Conservation (phyloP, 2,888 invertebrate species). For the Drosophila mulleri region DNA sequence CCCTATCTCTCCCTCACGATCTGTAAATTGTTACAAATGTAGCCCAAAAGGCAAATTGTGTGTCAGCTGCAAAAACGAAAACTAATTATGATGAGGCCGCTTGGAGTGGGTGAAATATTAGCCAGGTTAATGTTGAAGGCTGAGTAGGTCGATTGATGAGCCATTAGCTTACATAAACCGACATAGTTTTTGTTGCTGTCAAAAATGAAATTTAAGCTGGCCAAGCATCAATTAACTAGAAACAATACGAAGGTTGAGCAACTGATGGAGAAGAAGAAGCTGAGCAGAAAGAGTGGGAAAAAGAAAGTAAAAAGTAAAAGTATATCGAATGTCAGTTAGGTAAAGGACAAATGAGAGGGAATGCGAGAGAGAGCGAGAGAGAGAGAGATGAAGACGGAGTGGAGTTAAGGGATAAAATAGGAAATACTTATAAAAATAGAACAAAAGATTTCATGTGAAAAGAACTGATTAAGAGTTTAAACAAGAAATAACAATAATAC, state of each 20-base stretch:
- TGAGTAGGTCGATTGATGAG: slow-evolving; percentile 12
- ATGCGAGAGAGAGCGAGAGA: neutral
- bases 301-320: neutral
- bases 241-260: neutral
- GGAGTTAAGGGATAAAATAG: no score
- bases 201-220: slow-evolving; percentile 13
- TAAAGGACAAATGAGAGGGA: no score
- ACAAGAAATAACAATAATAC: no score
- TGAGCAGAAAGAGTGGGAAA: neutral
- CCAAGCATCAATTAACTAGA: slow-evolving; percentile 7
- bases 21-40: slow-evolving; percentile 64
- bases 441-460: no score
- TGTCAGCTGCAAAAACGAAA: slow-evolving; percentile 63
- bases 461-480: no score
- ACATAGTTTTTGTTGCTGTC: slow-evolving; percentile 38
- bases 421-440: neutral
- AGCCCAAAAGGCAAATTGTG: slow-evolving; percentile 69
- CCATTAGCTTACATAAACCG: slow-evolving; percentile 10
- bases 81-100: slow-evolving; percentile 60
- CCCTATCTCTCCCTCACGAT: neutral
- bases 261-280: neutral
- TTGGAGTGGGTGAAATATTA: slow-evolving; percentile 4
- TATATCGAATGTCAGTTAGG: neutral
- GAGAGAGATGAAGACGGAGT: neutral
- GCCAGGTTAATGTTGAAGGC: slow-evolving; percentile 45